Percentiles rank a stretch among this genome's conserved stretches.
Evolutionary conservation across 2,113 vertebrate species (phyloP).

Genomic region (Solea solea): DNA sequence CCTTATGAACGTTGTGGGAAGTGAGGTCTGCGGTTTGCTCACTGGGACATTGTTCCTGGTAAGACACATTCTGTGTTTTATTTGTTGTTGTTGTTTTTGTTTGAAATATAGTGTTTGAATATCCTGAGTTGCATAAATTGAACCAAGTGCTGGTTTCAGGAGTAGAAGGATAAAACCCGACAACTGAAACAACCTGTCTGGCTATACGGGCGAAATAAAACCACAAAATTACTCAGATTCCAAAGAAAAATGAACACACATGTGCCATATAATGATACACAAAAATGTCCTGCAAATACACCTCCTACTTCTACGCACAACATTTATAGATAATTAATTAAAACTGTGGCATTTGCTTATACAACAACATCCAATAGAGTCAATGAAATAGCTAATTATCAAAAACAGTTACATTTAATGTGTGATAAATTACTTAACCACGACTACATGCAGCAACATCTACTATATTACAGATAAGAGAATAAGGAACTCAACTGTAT

Average conservation of each 20-base stretch:
- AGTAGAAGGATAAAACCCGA: neutral
- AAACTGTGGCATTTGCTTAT: neutral
- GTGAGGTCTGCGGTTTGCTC: neutral
- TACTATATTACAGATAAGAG: neutral
- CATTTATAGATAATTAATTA: neutral
- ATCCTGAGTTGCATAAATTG: neutral
- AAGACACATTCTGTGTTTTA: neutral
- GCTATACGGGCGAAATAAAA: neutral
- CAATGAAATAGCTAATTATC: neutral
- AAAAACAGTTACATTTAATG: too few relatives aligned
- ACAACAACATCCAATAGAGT: neutral
- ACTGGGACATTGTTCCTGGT: neutral
- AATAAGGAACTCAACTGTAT: neutral
- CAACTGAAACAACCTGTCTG: neutral
- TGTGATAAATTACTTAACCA: neutral
- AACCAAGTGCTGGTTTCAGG: neutral
- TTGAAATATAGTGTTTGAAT: neutral
- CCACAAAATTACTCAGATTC: neutral
- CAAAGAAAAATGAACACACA: neutral
- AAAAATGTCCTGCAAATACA: neutral
- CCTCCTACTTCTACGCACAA: too few relatives aligned
- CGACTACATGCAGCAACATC: neutral
- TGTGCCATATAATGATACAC: neutral
- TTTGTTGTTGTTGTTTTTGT: neutral
- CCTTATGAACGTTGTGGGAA: constrained; percentile 1